These are phyloP conservation scores for Catocala nupta DNA, from an alignment of 2,888 invertebrate species.

Conservation along the genomic window DNA sequence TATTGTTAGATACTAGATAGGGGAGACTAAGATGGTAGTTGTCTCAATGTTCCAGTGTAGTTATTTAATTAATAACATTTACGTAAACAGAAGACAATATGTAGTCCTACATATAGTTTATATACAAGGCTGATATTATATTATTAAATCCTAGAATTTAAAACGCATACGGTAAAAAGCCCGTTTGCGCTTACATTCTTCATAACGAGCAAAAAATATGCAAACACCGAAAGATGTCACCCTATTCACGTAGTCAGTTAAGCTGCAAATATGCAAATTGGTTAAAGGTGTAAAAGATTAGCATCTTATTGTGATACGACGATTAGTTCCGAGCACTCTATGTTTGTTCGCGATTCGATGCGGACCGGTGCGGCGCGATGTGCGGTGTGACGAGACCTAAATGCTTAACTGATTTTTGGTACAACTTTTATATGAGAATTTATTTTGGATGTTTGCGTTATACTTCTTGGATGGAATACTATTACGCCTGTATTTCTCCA, in stretches of 20 bases:
- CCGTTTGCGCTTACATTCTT: no score
- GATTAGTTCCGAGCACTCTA: slow-evolving; percentile 79
- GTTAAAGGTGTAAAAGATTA: slow-evolving; percentile 84
- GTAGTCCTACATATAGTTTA: no score
- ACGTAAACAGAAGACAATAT: no score
- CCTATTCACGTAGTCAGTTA: slow-evolving; percentile 26
- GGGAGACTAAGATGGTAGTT: no score
- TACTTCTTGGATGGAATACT: no score
- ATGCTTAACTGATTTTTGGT: slow-evolving; percentile 34
- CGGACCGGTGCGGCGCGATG: slow-evolving; percentile 85
- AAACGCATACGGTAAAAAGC: no score
- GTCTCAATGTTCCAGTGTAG: no score
- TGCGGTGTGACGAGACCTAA: slow-evolving; percentile 63
- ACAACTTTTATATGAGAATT: slow-evolving; percentile 7
- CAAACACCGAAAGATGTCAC: slow-evolving; percentile 23
- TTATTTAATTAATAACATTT: no score
- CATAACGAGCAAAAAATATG: background rate
- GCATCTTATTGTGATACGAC: slow-evolving; percentile 81
- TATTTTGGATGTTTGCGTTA: background rate
- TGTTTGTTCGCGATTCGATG: slow-evolving; percentile 80
- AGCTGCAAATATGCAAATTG: slow-evolving; percentile 76
- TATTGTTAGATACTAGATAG: no score
- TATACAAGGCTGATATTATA: no score
- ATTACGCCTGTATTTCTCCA: no score
- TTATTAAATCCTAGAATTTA: no score